Percentiles rank a stretch among this genome's conserved stretches.
phyloP scores from a whole-genome alignment of 2,797 vertebrate genomes.

The Todus mexicanus region DNA sequence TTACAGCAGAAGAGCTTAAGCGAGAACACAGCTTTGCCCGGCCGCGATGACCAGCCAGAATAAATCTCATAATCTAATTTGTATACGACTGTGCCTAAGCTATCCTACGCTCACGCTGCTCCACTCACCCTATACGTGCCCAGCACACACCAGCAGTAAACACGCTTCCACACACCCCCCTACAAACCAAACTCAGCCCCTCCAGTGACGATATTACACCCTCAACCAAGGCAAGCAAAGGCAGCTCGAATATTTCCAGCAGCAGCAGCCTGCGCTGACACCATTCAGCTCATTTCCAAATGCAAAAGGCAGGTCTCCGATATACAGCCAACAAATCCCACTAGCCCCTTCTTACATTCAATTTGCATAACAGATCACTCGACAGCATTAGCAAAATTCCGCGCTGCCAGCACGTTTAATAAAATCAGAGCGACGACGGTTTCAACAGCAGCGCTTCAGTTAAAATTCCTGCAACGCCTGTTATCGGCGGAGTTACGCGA shows the following conservation, averaged over 20 bases:
- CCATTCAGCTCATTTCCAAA: neutral
- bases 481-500: neutral
- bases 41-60: neutral
- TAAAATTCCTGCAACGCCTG: slow-evolving; percentile 43
- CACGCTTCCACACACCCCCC: neutral
- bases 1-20: neutral
- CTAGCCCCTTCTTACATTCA: neutral
- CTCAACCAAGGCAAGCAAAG: neutral
- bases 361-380: slow-evolving; percentile 43
- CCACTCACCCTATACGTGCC: neutral
- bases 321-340: neutral
- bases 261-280: neutral
- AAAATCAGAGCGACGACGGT: neutral
- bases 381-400: slow-evolving; percentile 18
- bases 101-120: neutral
- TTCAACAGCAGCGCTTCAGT: neutral
- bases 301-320: neutral
- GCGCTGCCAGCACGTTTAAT: slow-evolving; percentile 17
- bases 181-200: neutral
- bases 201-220: accelerated
- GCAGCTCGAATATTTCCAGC: neutral
- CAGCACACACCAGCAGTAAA: neutral
- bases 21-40: neutral
- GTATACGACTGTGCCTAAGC: neutral
- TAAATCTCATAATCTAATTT: neutral